Conservation (phyloP, 2,797 vertebrate species). For the Labeo calbasu region DNA sequence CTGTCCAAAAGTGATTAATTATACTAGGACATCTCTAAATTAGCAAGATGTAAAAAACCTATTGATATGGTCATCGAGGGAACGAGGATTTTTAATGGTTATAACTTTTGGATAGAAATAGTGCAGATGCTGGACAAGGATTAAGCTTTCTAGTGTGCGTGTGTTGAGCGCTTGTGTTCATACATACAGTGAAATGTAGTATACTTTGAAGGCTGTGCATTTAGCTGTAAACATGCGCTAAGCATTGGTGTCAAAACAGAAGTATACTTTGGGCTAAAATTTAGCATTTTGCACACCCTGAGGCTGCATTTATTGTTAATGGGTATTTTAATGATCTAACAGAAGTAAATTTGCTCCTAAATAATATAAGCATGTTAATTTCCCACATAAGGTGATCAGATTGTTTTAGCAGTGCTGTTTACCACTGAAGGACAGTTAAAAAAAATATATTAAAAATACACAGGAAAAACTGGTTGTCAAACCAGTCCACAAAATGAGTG, state of each 20-base stretch:
- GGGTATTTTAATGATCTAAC: background rate
- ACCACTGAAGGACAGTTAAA: background rate
- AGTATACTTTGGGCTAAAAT: background rate
- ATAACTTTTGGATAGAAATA: conserved; percentile 2
- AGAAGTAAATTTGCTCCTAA: background rate
- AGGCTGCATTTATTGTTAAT: background rate
- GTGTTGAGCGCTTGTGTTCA: background rate
- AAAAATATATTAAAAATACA: background rate
- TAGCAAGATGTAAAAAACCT: background rate
- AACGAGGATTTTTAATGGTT: background rate
- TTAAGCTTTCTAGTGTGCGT: background rate
- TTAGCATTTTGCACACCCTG: background rate
- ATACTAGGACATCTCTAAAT: background rate
- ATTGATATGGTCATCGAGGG: background rate
- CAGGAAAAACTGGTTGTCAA: too few relatives aligned
- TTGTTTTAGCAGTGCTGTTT: background rate
- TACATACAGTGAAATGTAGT: background rate
- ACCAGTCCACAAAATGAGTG: background rate
- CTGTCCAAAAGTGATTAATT: background rate
- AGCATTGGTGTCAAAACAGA: background rate
- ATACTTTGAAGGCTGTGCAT: background rate
- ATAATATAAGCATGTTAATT: background rate
- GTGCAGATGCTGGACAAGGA: background rate
- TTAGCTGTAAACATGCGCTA: background rate
- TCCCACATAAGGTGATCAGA: background rate